Conservation (phyloP, 2,113 vertebrate genomes). For the Corydoras sp. region DNA sequence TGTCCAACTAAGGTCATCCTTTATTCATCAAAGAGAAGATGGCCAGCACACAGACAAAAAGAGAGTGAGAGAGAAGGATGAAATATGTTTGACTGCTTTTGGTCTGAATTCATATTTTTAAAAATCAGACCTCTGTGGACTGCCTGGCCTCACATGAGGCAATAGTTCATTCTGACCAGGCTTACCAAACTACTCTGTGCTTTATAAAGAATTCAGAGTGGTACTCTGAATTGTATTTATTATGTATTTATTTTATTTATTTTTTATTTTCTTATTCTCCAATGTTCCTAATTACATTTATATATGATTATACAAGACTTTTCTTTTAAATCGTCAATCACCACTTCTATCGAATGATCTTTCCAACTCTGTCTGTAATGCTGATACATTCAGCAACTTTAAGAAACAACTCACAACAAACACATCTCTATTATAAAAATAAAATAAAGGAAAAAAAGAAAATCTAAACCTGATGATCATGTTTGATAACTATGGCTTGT, state of each 20-base stretch:
- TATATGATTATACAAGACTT: too few species aligned
- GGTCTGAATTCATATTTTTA: constrained; percentile 23
- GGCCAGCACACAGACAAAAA: constrained; percentile 18
- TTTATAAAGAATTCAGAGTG: constrained; percentile 18
- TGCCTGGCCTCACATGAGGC: background rate
- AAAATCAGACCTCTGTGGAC: constrained; percentile 26
- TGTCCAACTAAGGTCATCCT: constrained; percentile 37
- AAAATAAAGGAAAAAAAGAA: too few species aligned
- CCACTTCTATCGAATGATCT: too few species aligned
- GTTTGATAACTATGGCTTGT: too few species aligned
- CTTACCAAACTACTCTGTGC: constrained; percentile 2
- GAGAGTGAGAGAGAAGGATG: constrained; percentile 10
- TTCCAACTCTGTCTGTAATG: too few species aligned
- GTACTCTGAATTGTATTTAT: background rate
- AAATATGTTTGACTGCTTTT: constrained; percentile 28
- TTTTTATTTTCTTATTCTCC: too few species aligned
- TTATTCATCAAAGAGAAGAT: constrained; percentile 44
- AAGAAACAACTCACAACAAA: too few species aligned
- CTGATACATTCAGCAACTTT: too few species aligned
- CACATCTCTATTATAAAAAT: too few species aligned
- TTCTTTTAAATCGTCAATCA: too few species aligned
- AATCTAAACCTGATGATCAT: too few species aligned
- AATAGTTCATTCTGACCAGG: constrained; percentile 23
- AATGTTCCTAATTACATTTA: too few species aligned
- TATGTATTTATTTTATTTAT: background rate